Evolutionary conservation across 1,140 invertebrate species (phyloP), one percentile per base, ranked within the genome.

Genomic region (Musca domestica): DNA sequence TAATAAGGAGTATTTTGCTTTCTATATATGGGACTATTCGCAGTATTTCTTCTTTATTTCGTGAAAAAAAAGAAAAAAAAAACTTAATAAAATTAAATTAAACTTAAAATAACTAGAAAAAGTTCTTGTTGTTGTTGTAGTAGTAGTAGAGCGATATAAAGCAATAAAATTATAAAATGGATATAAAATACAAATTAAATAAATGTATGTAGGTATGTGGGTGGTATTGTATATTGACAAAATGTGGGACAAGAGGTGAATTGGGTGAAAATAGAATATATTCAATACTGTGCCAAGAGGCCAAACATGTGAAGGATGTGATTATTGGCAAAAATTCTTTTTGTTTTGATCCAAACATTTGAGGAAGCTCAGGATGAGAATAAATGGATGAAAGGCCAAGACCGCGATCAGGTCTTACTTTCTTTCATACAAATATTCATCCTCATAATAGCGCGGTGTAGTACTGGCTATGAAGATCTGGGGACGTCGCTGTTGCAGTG

Each of bases 401-500:
- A 30, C 27, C 3, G 9, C 27, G 3, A 30, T 30, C n/a, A 20
- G 9, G 4, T 5, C 25, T 75, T 69, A 81, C 74, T 81, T 81
- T 71, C 78, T 73, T 67, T 82, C 80, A 65, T 81, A 82, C 61
- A 78, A 72, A 66, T 82, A 82, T 68, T 82, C 80, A 52, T 81
- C 80, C 66, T 82, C 80, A 56, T 81, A 80, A 71, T 81, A 81
- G 27, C 79, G 71, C 47, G 78, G 76, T 71, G 78, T 80, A 54
- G 73, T 68, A 48, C 80, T 78, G 64, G 76, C 76, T 66, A 81
- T 78, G 34, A 80, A 79, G 49, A 80, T 74, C 66, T 80, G 79
- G 52, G 90, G 89, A 74, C 90, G 83, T 73, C 92, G 86, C 72
- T 93, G 91, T 64, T 89, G 88, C 30, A 94, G 83, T 1, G 92